Conservation (phyloP, 2,113 vertebrate genomes). For the Phrynosoma platyrhinos region DNA sequence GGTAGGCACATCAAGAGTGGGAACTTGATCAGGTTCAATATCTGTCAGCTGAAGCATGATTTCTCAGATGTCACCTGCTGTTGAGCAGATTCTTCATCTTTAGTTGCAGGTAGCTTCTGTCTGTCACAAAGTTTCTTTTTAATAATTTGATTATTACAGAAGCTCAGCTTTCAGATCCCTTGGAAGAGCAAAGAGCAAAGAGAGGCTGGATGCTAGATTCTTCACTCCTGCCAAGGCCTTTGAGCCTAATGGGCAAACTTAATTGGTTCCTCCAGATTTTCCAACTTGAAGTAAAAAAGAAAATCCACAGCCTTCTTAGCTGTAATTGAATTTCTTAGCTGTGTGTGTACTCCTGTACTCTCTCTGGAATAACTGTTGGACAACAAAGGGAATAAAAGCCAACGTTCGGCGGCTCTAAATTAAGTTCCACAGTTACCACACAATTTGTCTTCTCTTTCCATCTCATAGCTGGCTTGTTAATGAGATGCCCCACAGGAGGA, state of each 20-base stretch:
- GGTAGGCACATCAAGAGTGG: neutral
- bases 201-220: neutral
- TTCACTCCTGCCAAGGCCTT: neutral
- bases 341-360: slow-evolving; percentile 24
- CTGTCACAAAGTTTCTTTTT: slow-evolving; percentile 2
- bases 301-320: slow-evolving; percentile 20
- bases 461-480: slow-evolving; percentile 34
- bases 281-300: slow-evolving; percentile 40
- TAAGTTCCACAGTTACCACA: slow-evolving; percentile 39
- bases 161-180: neutral
- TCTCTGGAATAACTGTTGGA: slow-evolving; percentile 26
- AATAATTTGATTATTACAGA: slow-evolving; percentile 13
- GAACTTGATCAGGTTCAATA: slow-evolving; percentile 8
- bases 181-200: neutral
- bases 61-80: slow-evolving; percentile 18
- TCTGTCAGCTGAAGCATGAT: neutral
- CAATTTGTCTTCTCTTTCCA: slow-evolving; percentile 48
- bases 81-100: neutral
- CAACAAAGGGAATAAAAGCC: slow-evolving; percentile 46
- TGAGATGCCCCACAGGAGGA: slow-evolving; percentile 29
- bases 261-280: slow-evolving; percentile 38
- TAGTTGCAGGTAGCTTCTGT: neutral
- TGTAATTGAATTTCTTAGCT: slow-evolving; percentile 45
- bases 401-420: slow-evolving; percentile 48
- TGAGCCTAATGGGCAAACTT: slow-evolving; percentile 35